Base-by-base conservation (phyloP, 2,888 invertebrate species). In the Napeogenes inachia region DNA sequence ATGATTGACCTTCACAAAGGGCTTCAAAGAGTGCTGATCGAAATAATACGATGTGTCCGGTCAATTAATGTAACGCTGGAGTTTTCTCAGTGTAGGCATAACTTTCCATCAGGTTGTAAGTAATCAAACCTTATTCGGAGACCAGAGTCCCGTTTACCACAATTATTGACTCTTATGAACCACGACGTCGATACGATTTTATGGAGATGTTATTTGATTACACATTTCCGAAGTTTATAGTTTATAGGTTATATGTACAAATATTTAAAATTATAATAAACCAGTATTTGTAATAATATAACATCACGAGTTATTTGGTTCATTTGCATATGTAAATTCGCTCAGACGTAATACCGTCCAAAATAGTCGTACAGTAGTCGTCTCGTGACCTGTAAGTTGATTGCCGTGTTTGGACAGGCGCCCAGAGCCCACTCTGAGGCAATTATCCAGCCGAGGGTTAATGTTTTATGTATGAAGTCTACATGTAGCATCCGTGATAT, bases 381-480 rank as follows among this genome's bases (percentile, higher is more conserved):
- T 63, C 59, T 46, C 70, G 58, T 60, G n/a, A n/a, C 12, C 42
- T 62, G 50, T 62, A 57, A 64, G 42, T 57, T 45, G 47, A 60
- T 61, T 63, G 56, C 57, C 8, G 79, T 80, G 70, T 80, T 77
- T 75, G 80, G 79, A 61, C 67, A 75, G 75, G 71, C 74, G 77
- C 73, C 77, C 71, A 67, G 62, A 71, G 73, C 75, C 78, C 75
- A 80, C 78, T 79, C 71, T 69, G 74, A 68, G 67, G 78, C 75
- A 80, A 78, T 75, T 73, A 75, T 65, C 45, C 65, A 65, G 62
- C 30, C 56, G 61, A 57, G 59, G 67, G 73, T 70, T 69, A 56
- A 71, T 71, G 71, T 68, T 64, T 70, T 62, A 71, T 71, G 68
- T 67, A 71, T 70, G 67, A 59, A 59, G 62, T 61, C 61, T 61